Base-by-base conservation (phyloP, 2,113 vertebrate genomes). In the Pica pica region DNA sequence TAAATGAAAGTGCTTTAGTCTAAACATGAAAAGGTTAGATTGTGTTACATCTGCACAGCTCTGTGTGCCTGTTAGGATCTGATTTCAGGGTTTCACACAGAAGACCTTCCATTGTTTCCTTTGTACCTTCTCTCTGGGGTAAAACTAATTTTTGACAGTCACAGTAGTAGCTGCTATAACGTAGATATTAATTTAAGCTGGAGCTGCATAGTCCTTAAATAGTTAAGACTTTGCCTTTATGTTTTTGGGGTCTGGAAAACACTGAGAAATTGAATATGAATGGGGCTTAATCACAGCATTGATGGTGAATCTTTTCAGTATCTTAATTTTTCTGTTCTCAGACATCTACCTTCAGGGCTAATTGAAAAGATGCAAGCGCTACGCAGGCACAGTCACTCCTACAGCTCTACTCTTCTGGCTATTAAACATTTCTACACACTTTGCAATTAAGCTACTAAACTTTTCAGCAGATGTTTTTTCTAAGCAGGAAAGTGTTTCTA, bases 21-120 rank as follows among this genome's bases (percentile, higher is more conserved):
- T 94, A 94, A 97, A 97, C 85, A 74, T 95, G 94, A 97, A 98
- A 98, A 98, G 97, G 88, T 97, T 89, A 90, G 96, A 97, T 96
- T 98, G 97, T 96, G 84, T 97, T 94, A 80, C 90, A 89, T 56
- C 93, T 95, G 95, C 90, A 95, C 63, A 39, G 22, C 57, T 47
- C 57, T 56, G 95, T 11, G 11, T 91, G 73, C 55, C 96, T 86
- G 71, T 57, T 84, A 75, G 88, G 64, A 80, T 98, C 96, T 95
- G 95, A 96, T 97, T 97, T 98, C 96, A 95, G 82, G 10, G 89
- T 78, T 96, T 94, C 70, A 31, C 55, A 94, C 93, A 46, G 93
- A 97, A 96, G 96, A 95, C 73, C 83, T 85, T 92, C 95, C 87
- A 55, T 91, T 96, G 86, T 94, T 97, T 95, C 80, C 96, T 96